Conservation (phyloP, 2,113 vertebrate species). For the Trogon surrucura region DNA sequence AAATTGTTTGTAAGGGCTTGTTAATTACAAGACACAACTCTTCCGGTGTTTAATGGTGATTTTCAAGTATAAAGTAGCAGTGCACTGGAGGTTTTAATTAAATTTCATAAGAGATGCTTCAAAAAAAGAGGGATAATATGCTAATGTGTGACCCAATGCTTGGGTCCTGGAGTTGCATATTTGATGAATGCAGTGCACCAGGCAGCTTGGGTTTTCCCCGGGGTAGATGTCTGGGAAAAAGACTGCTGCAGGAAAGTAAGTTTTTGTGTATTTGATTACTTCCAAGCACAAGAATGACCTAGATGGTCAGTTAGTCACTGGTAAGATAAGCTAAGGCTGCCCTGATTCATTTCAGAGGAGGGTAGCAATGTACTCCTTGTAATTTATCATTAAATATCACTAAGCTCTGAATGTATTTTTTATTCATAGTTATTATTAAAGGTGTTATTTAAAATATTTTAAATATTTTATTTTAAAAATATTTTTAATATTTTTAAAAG, state of each 20-base stretch:
- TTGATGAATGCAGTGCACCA: neutral
- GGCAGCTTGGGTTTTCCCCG: neutral
- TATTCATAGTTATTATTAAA: neutral
- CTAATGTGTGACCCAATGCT: neutral
- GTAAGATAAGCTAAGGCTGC: neutral
- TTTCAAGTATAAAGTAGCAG: slow-evolving; percentile 59
- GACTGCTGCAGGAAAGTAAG: neutral
- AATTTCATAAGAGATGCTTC: neutral
- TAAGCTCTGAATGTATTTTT: neutral
- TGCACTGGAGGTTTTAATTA: neutral
- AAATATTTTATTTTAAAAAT: too few species aligned
- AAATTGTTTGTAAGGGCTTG: slow-evolving; percentile 69
- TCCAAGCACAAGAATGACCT: neutral
- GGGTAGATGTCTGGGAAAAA: neutral
- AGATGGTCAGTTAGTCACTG: neutral
- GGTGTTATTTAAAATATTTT: too few species aligned
- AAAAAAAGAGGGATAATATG: neutral
- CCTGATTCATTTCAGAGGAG: neutral
- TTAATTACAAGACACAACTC: neutral
- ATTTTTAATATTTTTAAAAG: neutral
- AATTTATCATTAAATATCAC: neutral
- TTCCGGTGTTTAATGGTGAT: neutral
- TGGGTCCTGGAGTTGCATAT: neutral
- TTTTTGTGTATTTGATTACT: neutral
- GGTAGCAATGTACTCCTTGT: neutral